Base-by-base conservation (phyloP, 2,797 vertebrate genomes). In the Epinephelus awoara region DNA sequence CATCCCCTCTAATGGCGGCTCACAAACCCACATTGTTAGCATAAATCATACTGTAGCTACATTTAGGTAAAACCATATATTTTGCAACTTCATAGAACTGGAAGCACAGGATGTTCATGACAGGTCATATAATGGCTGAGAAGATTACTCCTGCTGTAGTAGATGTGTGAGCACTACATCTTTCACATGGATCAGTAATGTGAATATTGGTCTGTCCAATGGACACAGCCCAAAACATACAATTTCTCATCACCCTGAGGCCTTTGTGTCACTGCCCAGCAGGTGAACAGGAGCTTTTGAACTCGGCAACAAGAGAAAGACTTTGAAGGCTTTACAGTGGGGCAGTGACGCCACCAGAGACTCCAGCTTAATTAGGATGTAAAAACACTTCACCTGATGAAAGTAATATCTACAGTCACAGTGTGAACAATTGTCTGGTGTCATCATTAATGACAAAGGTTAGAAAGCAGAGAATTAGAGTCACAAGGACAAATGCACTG, bases 281-380 rank as follows among this genome's bases (percentile, higher is more conserved):
- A 84, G 71, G 75, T 85, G 78, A 86, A 83, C 64, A 71, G 72
- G 75, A 78, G 85, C 67, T 81, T 80, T 64, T 58, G 44, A 84
- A 75, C 86, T 72, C 71, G 72, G 79, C 72, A 81, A 64, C 57
- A 50, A 70, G 4, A 71, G 13, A 77, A 77, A 82, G 57, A 72
- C 62, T 87, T 68, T 85, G 51, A 79, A 85, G 69, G 75, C 84
- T 80, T 77, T 42, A 79, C 49, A 79, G 69, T 79, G 54, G 71
- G 64, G 34, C 67, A 65, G 66, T 87, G 59, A 50, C 23, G 51
- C 58, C 27, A 42, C 51, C 9, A 34, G 61, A 72, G 29, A 79
- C 44, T 78, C 38, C 34, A 73, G 29, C 58, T 70, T 46, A 72
- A 74, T 21, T 70, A 13, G 40, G 58, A 77, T 18, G 13, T 27